These are phyloP conservation scores for Agrypnia vestita DNA, from an alignment of 1,140 invertebrate species.

Conservation along the genomic window DNA sequence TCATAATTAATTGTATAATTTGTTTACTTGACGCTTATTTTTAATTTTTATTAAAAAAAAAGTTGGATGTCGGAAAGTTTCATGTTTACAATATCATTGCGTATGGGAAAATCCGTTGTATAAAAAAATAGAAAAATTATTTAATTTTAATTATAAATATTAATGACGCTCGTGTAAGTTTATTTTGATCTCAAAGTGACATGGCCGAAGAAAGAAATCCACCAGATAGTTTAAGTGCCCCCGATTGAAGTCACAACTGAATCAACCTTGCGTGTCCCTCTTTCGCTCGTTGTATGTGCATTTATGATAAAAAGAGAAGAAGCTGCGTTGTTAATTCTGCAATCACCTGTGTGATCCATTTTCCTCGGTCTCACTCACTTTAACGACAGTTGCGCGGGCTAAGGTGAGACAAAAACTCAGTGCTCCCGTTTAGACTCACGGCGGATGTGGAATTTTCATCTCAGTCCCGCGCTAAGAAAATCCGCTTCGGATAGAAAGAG, in stretches of 20 bases:
- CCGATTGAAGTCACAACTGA: constrained; percentile 44
- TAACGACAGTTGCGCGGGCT: not conserved
- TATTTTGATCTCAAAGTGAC: constrained; percentile 39
- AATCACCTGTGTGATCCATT: constrained; percentile 14
- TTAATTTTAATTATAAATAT: no score
- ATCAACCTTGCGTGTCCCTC: constrained; percentile 20
- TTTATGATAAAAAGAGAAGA: constrained; percentile 9
- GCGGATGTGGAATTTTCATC: constrained; percentile 20
- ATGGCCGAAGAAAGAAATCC: constrained; percentile 49
- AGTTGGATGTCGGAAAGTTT: no score
- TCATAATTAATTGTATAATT: no score
- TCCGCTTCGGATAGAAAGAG: constrained; percentile 15
- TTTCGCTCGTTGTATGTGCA: not conserved
- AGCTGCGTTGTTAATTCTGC: not conserved
- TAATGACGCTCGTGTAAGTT: constrained; percentile 28
- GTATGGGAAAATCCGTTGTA: no score
- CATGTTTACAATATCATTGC: no score
- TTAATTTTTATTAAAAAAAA: no score
- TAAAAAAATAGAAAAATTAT: no score
- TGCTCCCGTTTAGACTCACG: constrained; percentile 52
- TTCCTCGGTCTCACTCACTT: not conserved
- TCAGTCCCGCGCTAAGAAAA: constrained; percentile 4
- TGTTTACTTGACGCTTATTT: no score
- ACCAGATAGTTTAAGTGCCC: constrained; percentile 46
- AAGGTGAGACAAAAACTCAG: constrained; percentile 23